phyloP scores from a whole-genome alignment of 2,113 vertebrate species.

The Chamaea fasciata region DNA sequence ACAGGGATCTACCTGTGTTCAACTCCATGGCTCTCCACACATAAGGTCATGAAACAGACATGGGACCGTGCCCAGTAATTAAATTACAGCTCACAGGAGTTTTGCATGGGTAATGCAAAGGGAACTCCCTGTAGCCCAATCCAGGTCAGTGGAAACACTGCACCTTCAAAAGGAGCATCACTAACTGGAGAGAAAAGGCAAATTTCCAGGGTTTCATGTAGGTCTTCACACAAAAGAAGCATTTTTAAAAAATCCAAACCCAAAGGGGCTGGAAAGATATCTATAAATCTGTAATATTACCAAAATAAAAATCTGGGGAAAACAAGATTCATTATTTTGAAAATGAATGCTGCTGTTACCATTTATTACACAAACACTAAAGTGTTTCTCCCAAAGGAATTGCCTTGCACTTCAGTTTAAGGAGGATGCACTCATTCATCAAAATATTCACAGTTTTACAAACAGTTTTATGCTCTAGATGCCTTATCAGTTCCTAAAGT shows the following conservation, averaged over 20 bases:
- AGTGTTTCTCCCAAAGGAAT: background rate
- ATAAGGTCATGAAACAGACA: background rate
- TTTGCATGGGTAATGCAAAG: background rate
- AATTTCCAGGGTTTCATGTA: background rate
- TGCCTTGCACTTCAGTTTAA: background rate
- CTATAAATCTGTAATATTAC: background rate
- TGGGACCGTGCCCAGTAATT: background rate
- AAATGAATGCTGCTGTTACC: background rate
- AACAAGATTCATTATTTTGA: background rate
- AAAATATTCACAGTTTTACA: background rate
- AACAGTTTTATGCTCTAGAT: background rate
- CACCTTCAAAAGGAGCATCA: background rate
- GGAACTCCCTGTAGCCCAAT: background rate
- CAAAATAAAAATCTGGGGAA: background rate
- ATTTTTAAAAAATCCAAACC: background rate
- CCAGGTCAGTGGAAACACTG: background rate
- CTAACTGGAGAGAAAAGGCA: background rate
- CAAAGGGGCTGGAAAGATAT: background rate
- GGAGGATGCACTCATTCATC: background rate
- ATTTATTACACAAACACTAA: background rate
- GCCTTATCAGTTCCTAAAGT: background rate
- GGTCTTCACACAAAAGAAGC: background rate
- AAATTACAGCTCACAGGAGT: background rate
- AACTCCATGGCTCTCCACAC: background rate
- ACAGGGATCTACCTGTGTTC: background rate